These are phyloP conservation scores for Falco concolor DNA, from an alignment of 2,797 vertebrate species.

Conservation along the genomic window DNA sequence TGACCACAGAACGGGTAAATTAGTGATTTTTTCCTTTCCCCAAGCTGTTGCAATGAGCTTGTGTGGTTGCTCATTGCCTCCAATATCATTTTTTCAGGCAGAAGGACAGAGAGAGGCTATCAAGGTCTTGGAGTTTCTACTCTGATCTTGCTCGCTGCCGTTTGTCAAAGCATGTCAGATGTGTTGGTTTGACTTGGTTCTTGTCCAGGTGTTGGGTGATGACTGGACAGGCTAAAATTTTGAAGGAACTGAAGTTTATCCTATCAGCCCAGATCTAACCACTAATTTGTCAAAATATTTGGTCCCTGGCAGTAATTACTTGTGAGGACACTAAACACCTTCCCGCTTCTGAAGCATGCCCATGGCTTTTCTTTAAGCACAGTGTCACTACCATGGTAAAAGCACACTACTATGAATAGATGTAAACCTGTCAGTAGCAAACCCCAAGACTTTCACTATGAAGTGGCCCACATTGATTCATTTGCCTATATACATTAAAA, in stretches of 20 bases:
- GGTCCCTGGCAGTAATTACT: background rate
- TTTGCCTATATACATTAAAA: background rate
- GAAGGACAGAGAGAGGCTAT: background rate
- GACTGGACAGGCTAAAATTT: background rate
- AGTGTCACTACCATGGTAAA: fast-evolving
- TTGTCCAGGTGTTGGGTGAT: background rate
- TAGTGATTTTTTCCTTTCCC: background rate
- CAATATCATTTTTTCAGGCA: background rate
- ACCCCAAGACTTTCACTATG: background rate
- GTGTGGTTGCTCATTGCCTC: background rate
- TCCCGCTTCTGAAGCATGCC: background rate
- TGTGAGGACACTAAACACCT: background rate
- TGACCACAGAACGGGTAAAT: background rate
- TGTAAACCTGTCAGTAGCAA: background rate
- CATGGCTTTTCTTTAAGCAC: background rate
- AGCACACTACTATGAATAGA: background rate
- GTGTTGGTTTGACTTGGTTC: background rate
- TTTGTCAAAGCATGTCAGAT: background rate
- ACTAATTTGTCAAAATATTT: background rate
- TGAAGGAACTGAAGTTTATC: background rate
- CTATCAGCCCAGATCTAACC: background rate
- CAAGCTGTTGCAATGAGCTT: background rate
- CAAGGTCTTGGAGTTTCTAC: background rate
- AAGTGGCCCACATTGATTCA: background rate
- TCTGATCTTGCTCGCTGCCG: background rate